These are phyloP conservation scores for Theocolax elegans DNA, from an alignment of 1,140 invertebrate genomes.

Conservation along the genomic window DNA sequence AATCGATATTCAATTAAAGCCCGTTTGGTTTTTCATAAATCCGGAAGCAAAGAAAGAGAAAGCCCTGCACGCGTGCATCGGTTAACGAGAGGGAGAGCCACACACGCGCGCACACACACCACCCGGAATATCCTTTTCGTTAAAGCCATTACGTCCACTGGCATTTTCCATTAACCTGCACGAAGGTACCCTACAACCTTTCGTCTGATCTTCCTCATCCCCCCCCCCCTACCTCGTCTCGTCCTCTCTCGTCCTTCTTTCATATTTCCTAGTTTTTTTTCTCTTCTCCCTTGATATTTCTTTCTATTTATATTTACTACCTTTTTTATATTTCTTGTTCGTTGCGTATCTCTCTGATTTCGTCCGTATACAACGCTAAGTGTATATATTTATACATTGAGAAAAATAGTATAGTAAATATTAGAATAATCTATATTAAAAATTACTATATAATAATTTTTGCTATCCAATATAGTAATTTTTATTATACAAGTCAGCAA, in stretches of 20 bases:
- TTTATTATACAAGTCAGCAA: too few species aligned
- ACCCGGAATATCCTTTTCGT: conserved; percentile 30
- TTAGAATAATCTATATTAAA: too few species aligned
- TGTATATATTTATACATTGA: too few species aligned
- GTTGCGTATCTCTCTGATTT: background rate
- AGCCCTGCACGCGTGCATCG: background rate
- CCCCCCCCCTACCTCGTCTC: background rate
- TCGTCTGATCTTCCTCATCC: conserved; percentile 2
- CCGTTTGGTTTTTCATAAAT: conserved; percentile 37
- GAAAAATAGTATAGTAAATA: too few species aligned
- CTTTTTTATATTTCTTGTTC: background rate
- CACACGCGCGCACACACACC: background rate
- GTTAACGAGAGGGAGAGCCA: too few species aligned
- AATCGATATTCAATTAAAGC: conserved; percentile 38
- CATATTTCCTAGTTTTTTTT: background rate
- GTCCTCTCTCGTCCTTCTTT: background rate
- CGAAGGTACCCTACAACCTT: background rate
- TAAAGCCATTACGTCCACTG: conserved; percentile 27
- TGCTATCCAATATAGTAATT: too few species aligned
- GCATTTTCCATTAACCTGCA: conserved; percentile 25
- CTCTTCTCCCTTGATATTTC: background rate
- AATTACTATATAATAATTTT: too few species aligned
- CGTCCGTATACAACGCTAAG: too few species aligned
- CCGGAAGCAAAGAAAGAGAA: background rate
- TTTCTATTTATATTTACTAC: background rate